These are phyloP conservation scores for Plestiodon gilberti DNA, from an alignment of 2,113 vertebrate genomes.

Conservation along the genomic window DNA sequence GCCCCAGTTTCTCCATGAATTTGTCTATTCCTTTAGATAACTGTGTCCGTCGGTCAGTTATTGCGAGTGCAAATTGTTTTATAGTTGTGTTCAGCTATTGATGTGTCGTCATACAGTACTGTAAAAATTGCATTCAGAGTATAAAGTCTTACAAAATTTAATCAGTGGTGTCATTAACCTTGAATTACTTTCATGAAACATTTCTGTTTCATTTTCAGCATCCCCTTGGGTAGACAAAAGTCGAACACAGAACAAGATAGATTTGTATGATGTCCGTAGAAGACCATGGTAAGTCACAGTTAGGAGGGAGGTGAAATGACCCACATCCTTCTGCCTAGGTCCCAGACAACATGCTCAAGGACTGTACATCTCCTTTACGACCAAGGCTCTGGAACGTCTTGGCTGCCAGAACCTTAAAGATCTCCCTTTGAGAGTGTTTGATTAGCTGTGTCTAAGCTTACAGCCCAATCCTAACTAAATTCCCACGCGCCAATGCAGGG, in stretches of 20 bases:
- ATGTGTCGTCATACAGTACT: no score
- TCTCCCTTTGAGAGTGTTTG: no score
- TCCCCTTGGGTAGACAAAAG: constrained; percentile 97
- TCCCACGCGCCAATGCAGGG: no score
- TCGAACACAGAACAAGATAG: constrained; percentile 93
- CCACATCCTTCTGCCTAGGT: neutral
- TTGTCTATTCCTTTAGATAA: neutral
- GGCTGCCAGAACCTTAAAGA: no score
- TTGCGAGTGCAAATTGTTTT: neutral
- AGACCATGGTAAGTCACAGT: constrained; percentile 88
- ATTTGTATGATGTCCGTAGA: constrained; percentile 95
- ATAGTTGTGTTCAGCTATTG: neutral
- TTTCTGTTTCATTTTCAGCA: constrained; percentile 74
- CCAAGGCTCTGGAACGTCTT: no score
- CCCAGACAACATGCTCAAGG: no score
- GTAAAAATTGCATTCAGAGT: no score
- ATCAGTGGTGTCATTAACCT: neutral
- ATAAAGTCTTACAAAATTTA: neutral
- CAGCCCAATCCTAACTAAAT: no score
- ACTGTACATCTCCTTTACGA: no score
- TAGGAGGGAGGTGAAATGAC: accelerated
- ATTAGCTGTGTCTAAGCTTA: no score
- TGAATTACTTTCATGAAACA: neutral
- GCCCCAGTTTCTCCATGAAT: neutral
- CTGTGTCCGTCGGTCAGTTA: neutral